A percentile compares a stretch with the other conserved stretches of the same genome.
Conservation (phyloP, 2,797 vertebrate genomes). For the Pseudocheirus occidentalis region DNA sequence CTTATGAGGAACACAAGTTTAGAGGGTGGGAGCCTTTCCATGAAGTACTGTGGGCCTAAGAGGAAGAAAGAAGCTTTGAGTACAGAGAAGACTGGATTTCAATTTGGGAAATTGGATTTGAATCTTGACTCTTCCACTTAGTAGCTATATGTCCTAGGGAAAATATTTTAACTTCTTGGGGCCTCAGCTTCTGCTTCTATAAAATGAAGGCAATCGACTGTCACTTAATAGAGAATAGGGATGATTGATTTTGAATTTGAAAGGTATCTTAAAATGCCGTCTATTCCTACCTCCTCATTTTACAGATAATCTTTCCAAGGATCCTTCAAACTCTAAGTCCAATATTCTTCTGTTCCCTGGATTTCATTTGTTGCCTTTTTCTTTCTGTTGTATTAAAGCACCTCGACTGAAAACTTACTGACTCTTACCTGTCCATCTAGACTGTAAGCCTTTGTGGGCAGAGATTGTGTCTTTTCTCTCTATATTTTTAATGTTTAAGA, state of each 20-base stretch:
- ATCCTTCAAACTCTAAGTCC: not conserved
- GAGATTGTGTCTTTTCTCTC: not conserved
- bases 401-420: not conserved
- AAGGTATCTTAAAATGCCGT: not conserved
- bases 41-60: not conserved
- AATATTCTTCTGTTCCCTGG: not conserved
- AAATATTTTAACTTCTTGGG: not conserved
- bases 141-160: not conserved
- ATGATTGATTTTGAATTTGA: not conserved
- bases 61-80: not conserved
- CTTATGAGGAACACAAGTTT: not conserved
- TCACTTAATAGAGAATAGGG: not conserved
- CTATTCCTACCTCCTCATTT: not conserved
- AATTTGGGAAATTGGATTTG: not conserved
- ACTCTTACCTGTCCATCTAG: not conserved
- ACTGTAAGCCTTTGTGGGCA: not conserved
- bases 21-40: not conserved
- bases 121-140: not conserved
- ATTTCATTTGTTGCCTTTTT: not conserved
- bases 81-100: not conserved
- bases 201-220: not conserved
- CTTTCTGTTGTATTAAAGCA: not conserved
- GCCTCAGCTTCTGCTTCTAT: not conserved
- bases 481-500: not conserved
- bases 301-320: not conserved